These are phyloP conservation scores for Nipponacmea schrenckii DNA, from an alignment of 2,888 invertebrate species.

Conservation along the genomic window DNA sequence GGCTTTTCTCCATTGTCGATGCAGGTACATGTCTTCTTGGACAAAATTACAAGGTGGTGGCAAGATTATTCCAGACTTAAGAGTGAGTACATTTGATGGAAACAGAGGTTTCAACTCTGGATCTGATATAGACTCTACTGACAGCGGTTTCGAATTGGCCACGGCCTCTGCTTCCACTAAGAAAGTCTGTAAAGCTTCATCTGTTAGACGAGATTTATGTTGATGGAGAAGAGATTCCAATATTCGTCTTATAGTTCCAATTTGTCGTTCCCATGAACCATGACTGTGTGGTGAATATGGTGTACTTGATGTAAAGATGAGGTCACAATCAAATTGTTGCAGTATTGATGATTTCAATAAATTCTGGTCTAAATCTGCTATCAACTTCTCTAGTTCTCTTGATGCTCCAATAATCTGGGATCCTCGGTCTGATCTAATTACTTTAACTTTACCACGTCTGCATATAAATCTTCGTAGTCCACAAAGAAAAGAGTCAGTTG, in stretches of 20 bases:
- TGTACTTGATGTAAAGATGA: conserved; percentile 34
- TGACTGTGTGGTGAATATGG: conserved; percentile 43
- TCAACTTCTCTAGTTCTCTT: conserved; percentile 17
- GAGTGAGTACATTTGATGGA: conserved; percentile 24
- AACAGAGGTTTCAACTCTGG: conserved; percentile 22
- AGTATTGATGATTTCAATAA: conserved; percentile 21
- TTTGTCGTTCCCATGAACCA: conserved; percentile 47
- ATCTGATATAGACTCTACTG: conserved; percentile 16
- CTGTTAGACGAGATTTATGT: conserved; percentile 19
- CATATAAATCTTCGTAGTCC: conserved; percentile 53
- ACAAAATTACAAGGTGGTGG: conserved; percentile 27
- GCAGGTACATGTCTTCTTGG: conserved; percentile 27
- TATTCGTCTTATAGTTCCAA: conserved; percentile 36
- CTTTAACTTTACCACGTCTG: conserved; percentile 43
- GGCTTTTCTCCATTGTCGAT: conserved; percentile 34
- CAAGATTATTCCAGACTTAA: conserved; percentile 23
- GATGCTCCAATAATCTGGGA: conserved; percentile 36
- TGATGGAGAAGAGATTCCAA: conserved; percentile 25
- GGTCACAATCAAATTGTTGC: conserved; percentile 21
- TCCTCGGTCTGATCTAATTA: conserved; percentile 33
- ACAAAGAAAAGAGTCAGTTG: conserved; percentile 52
- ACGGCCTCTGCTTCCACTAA: conserved; percentile 28
- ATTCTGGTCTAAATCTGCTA: conserved; percentile 21
- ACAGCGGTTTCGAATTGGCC: conserved; percentile 31
- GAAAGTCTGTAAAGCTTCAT: conserved; percentile 28